Evolutionary conservation across 2,888 invertebrate species (phyloP), one percentile per base, ranked within the genome.

Genomic region (Melangyna quadrimaculata): DNA sequence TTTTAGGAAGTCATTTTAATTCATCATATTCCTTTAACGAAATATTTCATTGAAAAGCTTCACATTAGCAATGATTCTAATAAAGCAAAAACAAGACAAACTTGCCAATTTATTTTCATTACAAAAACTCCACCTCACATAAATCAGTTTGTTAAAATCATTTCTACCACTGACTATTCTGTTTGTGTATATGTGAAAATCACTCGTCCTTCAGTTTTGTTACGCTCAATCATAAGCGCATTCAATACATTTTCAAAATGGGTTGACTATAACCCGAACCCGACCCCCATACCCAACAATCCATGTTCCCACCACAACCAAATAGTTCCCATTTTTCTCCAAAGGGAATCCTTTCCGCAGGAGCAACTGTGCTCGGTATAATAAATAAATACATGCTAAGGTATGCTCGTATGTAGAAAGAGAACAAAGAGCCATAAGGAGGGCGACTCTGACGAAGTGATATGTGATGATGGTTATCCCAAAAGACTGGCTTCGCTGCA

Each of bases 71-170:
- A 71, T 67, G 71, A 72, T 72, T 78, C 19, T 53, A 72, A 72
- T 67, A 65, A 27, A 61, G 24, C 73, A 65, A 37, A 57, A 61
- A 29, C 69, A 70, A 37, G 70, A 79, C 78, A 57, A 75, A 74
- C 74, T 74, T 75, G n/a, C 70, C 83, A 84, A 84, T 84, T 84
- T 84, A 59, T 84, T 84, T 84, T 79, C 83, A 84, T 84, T 79
- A 79, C 63, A 71, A 70, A n/a, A 79, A 61, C 79, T 57, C 65
- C 35, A 71, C 29, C 35, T 51, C 70, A 71, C 67, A 51, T 32
- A 78, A 40, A 57, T 78, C 67, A 78, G 69, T 78, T 78, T 22
- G 73, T 73, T 51, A 45, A 78, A 51, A 70, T 73, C 51, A 72
- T 59, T 37, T 12, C 24, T 55, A 35, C 9, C 17, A 27, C 19